A percentile compares a stretch with the other conserved stretches of the same genome.
Conservation (phyloP, 1,140 invertebrate genomes). For the Drosophila lacertosa region DNA sequence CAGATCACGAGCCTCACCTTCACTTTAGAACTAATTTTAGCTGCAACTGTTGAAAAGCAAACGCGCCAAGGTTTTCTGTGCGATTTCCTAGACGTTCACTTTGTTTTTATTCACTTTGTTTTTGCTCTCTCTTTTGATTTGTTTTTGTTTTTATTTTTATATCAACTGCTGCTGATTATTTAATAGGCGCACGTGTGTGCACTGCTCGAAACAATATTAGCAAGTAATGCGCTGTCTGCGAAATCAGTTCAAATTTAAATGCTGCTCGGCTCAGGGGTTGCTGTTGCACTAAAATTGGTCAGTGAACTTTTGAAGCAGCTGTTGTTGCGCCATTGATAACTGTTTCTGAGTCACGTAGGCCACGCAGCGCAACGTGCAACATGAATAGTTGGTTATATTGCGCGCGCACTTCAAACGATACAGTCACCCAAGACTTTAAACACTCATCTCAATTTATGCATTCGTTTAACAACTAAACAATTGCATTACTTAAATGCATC, state of each 20-base stretch:
- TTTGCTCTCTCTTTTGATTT: conserved; percentile 12
- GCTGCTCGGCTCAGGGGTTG: conserved; percentile 33
- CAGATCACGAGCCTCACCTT: conserved; percentile 47
- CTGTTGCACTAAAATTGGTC: conserved; percentile 63
- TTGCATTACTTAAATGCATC: neutral
- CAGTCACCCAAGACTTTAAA: neutral
- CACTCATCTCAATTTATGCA: neutral
- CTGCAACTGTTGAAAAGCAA: conserved; percentile 49
- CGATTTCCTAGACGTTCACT: conserved; percentile 60
- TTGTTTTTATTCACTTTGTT: conserved; percentile 31
- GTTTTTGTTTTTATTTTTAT: conserved; percentile 42
- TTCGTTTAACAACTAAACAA: neutral
- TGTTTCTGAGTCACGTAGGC: conserved; percentile 83
- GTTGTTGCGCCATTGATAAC: conserved; percentile 80
- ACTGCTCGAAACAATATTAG: conserved; percentile 3
- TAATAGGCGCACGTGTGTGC: conserved; percentile 33
- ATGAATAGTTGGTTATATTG: conserved; percentile 21
- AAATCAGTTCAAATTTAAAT: conserved; percentile 31
- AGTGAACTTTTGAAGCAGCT: conserved; percentile 70
- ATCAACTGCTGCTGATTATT: conserved; percentile 38
- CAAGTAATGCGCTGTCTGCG: neutral
- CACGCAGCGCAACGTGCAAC: conserved; percentile 66
- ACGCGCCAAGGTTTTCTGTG: conserved; percentile 59
- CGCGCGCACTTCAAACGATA: conserved; percentile 30
- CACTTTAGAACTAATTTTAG: conserved; percentile 53